phyloP scores from a whole-genome alignment of 2,113 vertebrate species.

The Campylomormyrus tamandua region DNA sequence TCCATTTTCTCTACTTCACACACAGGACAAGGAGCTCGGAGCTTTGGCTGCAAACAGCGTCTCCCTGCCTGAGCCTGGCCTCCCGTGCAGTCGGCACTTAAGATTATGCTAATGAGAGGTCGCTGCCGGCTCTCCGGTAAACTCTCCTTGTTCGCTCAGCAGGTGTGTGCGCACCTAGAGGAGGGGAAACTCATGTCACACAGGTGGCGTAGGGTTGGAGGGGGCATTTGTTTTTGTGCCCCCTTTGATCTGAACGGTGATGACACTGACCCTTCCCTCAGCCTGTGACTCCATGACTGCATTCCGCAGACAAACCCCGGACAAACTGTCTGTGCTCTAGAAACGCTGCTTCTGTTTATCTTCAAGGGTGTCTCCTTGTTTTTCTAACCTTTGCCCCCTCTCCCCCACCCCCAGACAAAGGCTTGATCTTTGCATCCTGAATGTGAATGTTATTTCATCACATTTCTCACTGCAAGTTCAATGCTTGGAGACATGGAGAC shows the following conservation, averaged over 20 bases:
- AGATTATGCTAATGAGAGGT: conserved; percentile 1
- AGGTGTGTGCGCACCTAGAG: not conserved
- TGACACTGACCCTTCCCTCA: not conserved
- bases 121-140: no score
- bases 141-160: not conserved
- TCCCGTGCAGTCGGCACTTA: not conserved
- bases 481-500: not conserved
- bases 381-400: not conserved
- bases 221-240: not conserved
- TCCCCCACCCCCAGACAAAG: not conserved
- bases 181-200: not conserved
- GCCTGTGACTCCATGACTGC: not conserved
- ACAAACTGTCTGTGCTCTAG: not conserved
- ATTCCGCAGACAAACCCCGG: not conserved
- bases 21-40: not conserved
- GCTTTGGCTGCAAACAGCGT: conserved; percentile 9
- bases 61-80: not conserved
- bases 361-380: not conserved
- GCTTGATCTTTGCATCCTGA: not conserved
- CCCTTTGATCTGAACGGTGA: not conserved
- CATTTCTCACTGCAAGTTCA: not conserved
- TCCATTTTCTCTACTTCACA: conserved; percentile 7
- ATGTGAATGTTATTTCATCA: not conserved
- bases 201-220: not conserved
- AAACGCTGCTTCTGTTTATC: not conserved